Evolutionary conservation across 2,797 vertebrate species (phyloP).

Genomic region (Sandelia bainsii): DNA sequence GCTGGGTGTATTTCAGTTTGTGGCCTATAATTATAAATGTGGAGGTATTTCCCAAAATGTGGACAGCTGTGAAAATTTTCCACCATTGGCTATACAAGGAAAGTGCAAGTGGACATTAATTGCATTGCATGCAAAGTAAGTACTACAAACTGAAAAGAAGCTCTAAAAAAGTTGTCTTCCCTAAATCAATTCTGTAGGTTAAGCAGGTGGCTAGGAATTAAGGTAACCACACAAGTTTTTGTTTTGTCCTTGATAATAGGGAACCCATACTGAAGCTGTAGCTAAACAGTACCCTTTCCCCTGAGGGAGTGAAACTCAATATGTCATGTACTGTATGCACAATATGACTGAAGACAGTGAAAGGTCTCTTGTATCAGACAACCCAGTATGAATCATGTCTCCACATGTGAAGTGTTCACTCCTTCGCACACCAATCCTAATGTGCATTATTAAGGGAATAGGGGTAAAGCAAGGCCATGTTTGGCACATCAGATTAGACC

Average conservation of each 20-base stretch:
- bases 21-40: conserved; percentile 82
- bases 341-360: conserved; percentile 10
- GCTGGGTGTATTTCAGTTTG: conserved; percentile 83
- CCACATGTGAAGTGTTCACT: neutral
- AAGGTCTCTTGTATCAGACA: conserved; percentile 5
- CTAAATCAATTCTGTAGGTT: conserved; percentile 4
- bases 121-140: conserved; percentile 18
- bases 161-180: neutral
- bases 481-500: neutral
- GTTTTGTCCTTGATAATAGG: neutral
- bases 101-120: conserved; percentile 27
- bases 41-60: conserved; percentile 63
- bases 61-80: conserved; percentile 63
- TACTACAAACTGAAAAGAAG: neutral
- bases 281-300: neutral
- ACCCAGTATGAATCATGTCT: conserved; percentile 18
- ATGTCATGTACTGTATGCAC: conserved; percentile 5
- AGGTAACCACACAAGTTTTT: neutral
- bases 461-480: neutral
- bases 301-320: conserved; percentile 1
- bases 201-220: conserved; percentile 10
- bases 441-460: neutral
- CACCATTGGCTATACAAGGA: conserved; percentile 21
- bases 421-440: neutral
- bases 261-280: neutral